Evolutionary conservation across 2,888 invertebrate species (phyloP).

Genomic region (Hemicrepidius hirtus): DNA sequence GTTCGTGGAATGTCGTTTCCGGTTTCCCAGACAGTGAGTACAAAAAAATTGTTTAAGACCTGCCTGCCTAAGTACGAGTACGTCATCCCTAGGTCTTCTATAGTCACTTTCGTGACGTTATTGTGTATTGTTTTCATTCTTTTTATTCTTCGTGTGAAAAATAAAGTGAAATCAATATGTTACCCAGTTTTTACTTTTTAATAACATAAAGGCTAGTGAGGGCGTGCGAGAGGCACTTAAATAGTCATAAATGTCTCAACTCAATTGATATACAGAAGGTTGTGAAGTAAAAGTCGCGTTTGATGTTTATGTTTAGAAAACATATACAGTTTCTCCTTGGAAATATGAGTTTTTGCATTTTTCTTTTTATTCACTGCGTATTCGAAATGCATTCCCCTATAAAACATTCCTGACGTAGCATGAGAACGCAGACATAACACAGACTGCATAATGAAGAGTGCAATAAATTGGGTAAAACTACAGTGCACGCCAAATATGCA

Average conservation of each 20-base stretch:
- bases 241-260: conserved; percentile 26
- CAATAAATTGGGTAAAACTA: conserved; percentile 51
- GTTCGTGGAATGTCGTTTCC: no score
- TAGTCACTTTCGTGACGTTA: no score
- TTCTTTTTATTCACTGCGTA: background rate
- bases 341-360: conserved; percentile 6
- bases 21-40: no score
- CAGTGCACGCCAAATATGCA: conserved; percentile 48
- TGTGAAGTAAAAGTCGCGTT: conserved; percentile 37
- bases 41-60: no score
- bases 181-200: conserved; percentile 13
- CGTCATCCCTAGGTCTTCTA: no score
- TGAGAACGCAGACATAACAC: conserved; percentile 51
- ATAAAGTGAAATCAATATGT: background rate
- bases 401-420: conserved; percentile 40
- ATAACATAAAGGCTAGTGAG: conserved; percentile 10
- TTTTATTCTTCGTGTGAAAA: background rate
- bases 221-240: conserved; percentile 35
- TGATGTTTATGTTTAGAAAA: conserved; percentile 21
- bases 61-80: no score
- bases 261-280: conserved; percentile 32
- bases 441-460: conserved; percentile 53
- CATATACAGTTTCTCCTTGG: conserved; percentile 7
- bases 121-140: no score
- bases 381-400: conserved; percentile 37